Base-by-base conservation (phyloP, 2,797 vertebrate genomes). In the Sebastes minor region DNA sequence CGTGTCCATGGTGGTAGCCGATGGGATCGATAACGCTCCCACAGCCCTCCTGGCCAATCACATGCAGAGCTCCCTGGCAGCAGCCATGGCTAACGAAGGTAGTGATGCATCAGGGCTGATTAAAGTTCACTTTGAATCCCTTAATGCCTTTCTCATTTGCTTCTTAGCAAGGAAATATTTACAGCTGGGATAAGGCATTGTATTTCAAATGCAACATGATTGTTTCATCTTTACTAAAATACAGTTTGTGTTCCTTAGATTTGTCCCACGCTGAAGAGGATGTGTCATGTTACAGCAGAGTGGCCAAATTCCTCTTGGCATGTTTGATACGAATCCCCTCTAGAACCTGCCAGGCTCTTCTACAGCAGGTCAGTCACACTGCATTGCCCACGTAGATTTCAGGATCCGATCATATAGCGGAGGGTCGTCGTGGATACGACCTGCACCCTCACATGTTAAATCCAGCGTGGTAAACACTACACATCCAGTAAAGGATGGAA, bases 21-120 rank as follows among this genome's bases (percentile, higher is more conserved):
- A 96, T n/a, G 96, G 96, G 6, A 88, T 96, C 11, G 61, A 23
- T 23, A 95, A 96, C 22, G 87, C 94, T 32, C 95, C 96, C 66
- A 93, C 83, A 0, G 95, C 95, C 20, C 94, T 97, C 56, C 81
- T 97, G 85, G 96, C 95, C 87, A 97, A 96, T 93, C 95, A 96
- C 90, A 95, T 96, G 94, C 82, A 95, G 80, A 95, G 84, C 74
- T 92, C 94, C 3, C 89, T 96, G 83, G 95, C 94, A 18, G 86
- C 80, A n/a, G 93, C 94, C 5, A 89, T 95, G 57, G 94, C 91
- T 8, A 82, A 83, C 76, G 94, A 95, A 93, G 95, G 96, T 96
- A 82, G 18, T 16, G 55, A 32, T 35, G 3, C n/a, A 12, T 32
- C 12, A 60, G 8, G 2, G 32, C n/a, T 16, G 16, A 69, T 55